A percentile compares a stretch with the other conserved stretches of the same genome.
Evolutionary conservation across 2,797 vertebrate species (phyloP).

Genomic region (Bufotes viridis): DNA sequence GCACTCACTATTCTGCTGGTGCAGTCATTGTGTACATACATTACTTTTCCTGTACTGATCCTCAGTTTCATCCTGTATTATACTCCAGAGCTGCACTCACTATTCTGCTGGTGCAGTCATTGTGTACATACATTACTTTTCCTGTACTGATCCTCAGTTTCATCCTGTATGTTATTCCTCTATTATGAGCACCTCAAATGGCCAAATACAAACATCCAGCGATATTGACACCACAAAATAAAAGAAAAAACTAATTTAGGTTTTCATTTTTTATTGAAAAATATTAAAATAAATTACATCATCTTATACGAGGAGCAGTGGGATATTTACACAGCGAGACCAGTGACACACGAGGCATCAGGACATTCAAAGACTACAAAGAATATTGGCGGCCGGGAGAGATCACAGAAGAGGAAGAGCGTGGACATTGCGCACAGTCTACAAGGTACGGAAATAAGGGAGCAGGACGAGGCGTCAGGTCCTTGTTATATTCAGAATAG

Average conservation of each 20-base stretch:
- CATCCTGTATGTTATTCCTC: too few relatives aligned
- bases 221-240: background rate
- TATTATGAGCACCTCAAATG: background rate
- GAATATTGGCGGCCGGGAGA: background rate
- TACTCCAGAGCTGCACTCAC: too few relatives aligned
- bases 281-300: slow-evolving; percentile 83
- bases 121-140: too few relatives aligned
- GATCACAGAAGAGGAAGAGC: background rate
- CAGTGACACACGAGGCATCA: slow-evolving; percentile 64
- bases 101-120: too few relatives aligned
- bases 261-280: slow-evolving; percentile 77
- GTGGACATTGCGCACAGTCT: background rate
- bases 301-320: slow-evolving; percentile 68
- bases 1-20: too few relatives aligned
- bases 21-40: too few relatives aligned
- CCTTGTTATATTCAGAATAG: background rate
- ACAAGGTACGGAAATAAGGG: background rate
- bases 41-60: too few relatives aligned
- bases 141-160: too few relatives aligned
- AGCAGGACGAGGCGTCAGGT: background rate
- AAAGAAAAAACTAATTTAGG: background rate
- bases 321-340: slow-evolving; percentile 75
- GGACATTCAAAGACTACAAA: slow-evolving; percentile 21
- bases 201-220: background rate
- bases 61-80: too few relatives aligned